Conservation (phyloP, 2,888 invertebrate species). For the Herminia tarsipennalis region DNA sequence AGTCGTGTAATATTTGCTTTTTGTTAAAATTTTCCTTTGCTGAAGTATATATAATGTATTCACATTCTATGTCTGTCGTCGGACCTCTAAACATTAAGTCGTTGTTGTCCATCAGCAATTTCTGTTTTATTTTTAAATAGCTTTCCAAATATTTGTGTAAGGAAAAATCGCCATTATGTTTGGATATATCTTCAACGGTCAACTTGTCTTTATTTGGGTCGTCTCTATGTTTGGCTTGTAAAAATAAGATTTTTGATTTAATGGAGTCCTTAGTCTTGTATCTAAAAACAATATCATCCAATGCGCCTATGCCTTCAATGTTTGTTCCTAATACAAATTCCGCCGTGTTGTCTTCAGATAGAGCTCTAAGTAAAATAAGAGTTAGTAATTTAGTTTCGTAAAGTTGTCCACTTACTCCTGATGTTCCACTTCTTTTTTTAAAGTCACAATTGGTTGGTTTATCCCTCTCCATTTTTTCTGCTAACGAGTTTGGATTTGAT, state of each 20-base stretch:
- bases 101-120: slow-evolving; percentile 12
- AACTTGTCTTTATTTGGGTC: slow-evolving; percentile 30
- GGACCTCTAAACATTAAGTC: slow-evolving; percentile 24
- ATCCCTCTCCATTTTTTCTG: too few species aligned
- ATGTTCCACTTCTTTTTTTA: too few species aligned
- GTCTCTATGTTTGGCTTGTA: slow-evolving; percentile 42
- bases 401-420: slow-evolving; percentile 38
- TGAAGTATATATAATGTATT: slow-evolving; percentile 35
- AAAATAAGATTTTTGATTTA: slow-evolving; percentile 27
- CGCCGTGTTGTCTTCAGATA: slow-evolving; percentile 20
- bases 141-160: slow-evolving; percentile 35
- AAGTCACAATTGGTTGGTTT: too few species aligned
- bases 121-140: slow-evolving; percentile 25
- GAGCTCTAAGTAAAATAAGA: slow-evolving; percentile 32
- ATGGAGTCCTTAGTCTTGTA: slow-evolving; percentile 19
- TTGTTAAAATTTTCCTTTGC: slow-evolving; percentile 20
- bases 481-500: too few species aligned
- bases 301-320: slow-evolving; percentile 33
- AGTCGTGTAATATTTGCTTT: slow-evolving; percentile 1
- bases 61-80: slow-evolving; percentile 18
- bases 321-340: slow-evolving; percentile 29
- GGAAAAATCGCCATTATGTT: slow-evolving; percentile 23
- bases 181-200: slow-evolving; percentile 25
- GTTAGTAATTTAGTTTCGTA: slow-evolving; percentile 42
- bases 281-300: slow-evolving; percentile 43